phyloP scores from a whole-genome alignment of 2,888 invertebrate genomes.

The Hetaerina titia region DNA sequence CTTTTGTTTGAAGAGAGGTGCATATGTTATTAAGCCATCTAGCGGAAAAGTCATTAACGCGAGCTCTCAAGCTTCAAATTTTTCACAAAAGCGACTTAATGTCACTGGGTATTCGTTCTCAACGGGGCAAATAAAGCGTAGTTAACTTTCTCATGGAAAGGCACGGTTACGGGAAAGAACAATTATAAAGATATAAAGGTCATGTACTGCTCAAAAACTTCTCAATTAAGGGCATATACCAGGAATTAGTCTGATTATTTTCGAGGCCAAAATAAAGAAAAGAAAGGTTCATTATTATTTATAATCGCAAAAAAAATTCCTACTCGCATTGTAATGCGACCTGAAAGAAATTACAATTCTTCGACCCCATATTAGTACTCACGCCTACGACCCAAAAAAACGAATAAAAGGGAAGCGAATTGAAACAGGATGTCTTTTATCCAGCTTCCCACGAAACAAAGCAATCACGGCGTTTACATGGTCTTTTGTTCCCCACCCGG shows the following conservation, averaged over 20 bases:
- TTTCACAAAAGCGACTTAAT: not conserved
- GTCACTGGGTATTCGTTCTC: not conserved
- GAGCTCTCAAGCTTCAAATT: not conserved
- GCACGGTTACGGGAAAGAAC: too few relatives aligned
- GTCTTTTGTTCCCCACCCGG: constrained; percentile 59
- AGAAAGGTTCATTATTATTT: not conserved
- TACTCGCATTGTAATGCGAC: constrained; percentile 41
- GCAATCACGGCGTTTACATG: constrained; percentile 66
- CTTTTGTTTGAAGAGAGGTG: not conserved
- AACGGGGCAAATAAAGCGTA: not conserved
- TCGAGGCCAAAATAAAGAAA: constrained; percentile 28
- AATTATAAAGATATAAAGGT: constrained; percentile 27
- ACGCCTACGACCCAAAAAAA: constrained; percentile 1
- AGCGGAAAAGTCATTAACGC: not conserved
- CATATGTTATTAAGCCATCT: not conserved
- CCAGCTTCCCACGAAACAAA: constrained; percentile 66
- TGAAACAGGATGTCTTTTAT: constrained; percentile 64
- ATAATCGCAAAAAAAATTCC: constrained; percentile 7
- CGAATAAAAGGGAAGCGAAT: constrained; percentile 38
- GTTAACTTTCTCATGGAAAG: not conserved
- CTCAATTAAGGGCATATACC: constrained; percentile 38
- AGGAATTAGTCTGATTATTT: constrained; percentile 45
- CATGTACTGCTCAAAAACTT: not conserved
- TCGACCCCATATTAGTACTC: constrained; percentile 53
- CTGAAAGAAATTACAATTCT: constrained; percentile 27